Evolutionary conservation across 64 coral and sea anemone genomes (phyloP).

Genomic region (Platygyra sinensis): DNA sequence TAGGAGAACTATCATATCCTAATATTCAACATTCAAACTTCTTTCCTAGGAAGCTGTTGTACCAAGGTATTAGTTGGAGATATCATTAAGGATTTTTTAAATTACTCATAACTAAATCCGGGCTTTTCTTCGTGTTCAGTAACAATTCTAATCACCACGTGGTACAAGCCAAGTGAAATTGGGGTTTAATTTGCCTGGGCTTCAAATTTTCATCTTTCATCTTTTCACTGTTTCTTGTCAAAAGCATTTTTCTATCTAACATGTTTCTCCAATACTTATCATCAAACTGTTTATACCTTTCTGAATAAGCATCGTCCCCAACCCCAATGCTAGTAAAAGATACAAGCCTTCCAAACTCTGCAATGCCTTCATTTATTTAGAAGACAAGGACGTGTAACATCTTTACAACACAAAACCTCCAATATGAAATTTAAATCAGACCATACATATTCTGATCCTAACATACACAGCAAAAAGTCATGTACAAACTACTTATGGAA

Average conservation of each 20-base stretch:
- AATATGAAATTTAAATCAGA: too few species aligned
- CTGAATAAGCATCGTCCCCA: background rate
- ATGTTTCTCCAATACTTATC: background rate
- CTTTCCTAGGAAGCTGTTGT: background rate
- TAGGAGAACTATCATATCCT: background rate
- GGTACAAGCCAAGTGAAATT: background rate
- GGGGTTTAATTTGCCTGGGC: background rate
- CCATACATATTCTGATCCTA: background rate
- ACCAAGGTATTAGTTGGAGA: background rate
- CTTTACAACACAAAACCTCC: conserved; percentile 41
- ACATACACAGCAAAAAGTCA: background rate
- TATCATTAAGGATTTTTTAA: conserved; percentile 14
- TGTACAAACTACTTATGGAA: conserved; percentile 9
- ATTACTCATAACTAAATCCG: conserved; percentile 15
- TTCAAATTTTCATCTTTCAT: background rate
- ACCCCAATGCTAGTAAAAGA: background rate
- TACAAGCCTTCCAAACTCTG: conserved; percentile 1
- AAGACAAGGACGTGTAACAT: conserved; percentile 27
- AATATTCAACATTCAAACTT: background rate
- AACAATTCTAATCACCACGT: background rate
- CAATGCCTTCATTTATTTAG: conserved; percentile 25
- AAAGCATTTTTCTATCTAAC: background rate
- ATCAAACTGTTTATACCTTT: background rate
- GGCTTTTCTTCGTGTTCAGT: too few species aligned
- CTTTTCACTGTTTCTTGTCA: too few species aligned